Evolutionary conservation across 2,113 vertebrate genomes (phyloP).

Genomic region (Caracal caracal): DNA sequence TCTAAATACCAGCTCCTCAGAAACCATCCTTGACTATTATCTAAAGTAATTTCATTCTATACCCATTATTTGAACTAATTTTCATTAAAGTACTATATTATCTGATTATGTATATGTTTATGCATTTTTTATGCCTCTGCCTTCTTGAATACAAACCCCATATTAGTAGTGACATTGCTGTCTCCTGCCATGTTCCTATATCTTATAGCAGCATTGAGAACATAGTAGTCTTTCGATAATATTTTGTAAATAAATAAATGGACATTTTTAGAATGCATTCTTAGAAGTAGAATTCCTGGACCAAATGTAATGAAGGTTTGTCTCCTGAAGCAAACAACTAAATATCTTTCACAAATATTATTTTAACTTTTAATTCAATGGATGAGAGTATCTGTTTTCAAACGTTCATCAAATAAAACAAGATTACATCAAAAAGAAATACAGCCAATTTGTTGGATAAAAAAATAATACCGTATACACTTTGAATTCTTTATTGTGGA

Average conservation of each 20-base stretch:
- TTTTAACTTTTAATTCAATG: background rate
- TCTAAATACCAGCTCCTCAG: background rate
- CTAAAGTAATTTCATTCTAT: background rate
- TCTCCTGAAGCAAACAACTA: background rate
- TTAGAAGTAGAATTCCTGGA: background rate
- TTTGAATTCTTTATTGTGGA: background rate
- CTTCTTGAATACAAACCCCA: background rate
- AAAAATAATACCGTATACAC: background rate
- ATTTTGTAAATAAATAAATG: background rate
- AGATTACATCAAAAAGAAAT: background rate
- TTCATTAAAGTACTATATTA: background rate
- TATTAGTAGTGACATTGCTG: background rate
- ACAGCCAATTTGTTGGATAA: background rate
- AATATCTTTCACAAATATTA: background rate
- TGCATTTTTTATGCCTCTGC: background rate
- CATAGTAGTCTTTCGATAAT: background rate
- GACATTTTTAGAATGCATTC: background rate
- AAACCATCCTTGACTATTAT: background rate
- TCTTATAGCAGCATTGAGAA: background rate
- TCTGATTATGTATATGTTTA: background rate
- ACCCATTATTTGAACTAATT: background rate
- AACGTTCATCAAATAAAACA: background rate
- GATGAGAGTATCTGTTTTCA: background rate
- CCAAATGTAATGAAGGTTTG: background rate
- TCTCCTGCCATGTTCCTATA: background rate